These are phyloP conservation scores for Acanthosepion esculentum DNA, from an alignment of 2,888 invertebrate species.

Conservation along the genomic window DNA sequence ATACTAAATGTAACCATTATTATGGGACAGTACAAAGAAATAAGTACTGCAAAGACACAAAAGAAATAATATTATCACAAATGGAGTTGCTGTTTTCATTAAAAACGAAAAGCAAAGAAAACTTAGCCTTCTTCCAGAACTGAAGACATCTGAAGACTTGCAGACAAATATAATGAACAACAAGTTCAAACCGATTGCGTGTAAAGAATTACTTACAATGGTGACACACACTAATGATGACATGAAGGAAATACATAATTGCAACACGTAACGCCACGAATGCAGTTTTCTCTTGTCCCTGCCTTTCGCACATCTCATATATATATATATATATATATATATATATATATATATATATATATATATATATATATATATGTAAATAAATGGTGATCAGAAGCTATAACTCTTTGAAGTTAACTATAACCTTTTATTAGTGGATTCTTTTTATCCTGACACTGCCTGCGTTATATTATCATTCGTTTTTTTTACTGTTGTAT, in stretches of 20 bases:
- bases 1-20: no score
- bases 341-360: no score
- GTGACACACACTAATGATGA: constrained; percentile 12
- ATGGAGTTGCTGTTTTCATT: no score
- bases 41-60: no score
- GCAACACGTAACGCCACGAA: not conserved
- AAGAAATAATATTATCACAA: no score
- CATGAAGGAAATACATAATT: constrained; percentile 41
- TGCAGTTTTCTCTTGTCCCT: constrained; percentile 11
- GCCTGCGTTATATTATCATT: not conserved
- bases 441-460: constrained; percentile 21
- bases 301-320: constrained; percentile 1
- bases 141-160: no score
- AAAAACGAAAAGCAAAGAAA: no score
- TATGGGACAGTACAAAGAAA: no score
- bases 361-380: no score
- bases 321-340: no score
- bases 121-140: no score
- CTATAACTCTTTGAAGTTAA: constrained; percentile 24
- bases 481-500: not conserved
- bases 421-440: constrained; percentile 43
- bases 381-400: not conserved
- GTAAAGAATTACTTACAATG: not conserved
- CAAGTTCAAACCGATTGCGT: not conserved
- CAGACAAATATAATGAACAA: not conserved